phyloP scores from a whole-genome alignment of 2,888 invertebrate species.

The Pandemis heparana region DNA sequence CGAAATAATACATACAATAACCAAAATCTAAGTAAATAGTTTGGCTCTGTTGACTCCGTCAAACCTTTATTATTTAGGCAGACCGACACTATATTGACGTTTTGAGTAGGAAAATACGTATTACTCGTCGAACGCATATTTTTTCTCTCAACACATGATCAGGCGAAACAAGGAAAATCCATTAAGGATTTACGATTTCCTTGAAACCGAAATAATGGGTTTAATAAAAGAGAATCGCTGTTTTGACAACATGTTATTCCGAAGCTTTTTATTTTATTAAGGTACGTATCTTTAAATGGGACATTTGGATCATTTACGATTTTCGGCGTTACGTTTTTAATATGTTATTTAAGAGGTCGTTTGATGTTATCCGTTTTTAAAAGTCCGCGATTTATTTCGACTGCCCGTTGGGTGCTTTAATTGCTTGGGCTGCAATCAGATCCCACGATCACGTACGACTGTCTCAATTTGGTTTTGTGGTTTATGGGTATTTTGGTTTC shows the following conservation, averaged over 20 bases:
- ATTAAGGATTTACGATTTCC: slow-evolving; percentile 63
- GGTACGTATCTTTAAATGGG: slow-evolving; percentile 35
- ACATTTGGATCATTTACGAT: slow-evolving; percentile 28
- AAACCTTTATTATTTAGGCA: slow-evolving; percentile 14
- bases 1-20: not conserved
- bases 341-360: slow-evolving; percentile 28
- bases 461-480: not conserved
- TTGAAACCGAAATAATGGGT: slow-evolving; percentile 57
- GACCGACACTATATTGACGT: slow-evolving; percentile 19
- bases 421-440: not conserved
- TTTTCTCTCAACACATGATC: slow-evolving; percentile 41
- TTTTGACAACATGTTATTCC: slow-evolving; percentile 35
- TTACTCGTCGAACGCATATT: slow-evolving; percentile 30
- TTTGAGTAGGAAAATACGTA: slow-evolving; percentile 28
- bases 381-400: slow-evolving; percentile 19
- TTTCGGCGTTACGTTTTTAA: slow-evolving; percentile 24
- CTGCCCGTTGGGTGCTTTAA: slow-evolving; percentile 4
- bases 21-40: not conserved
- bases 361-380: slow-evolving; percentile 23
- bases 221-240: slow-evolving; percentile 50
- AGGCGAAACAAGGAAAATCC: slow-evolving; percentile 57
- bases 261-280: slow-evolving; percentile 33
- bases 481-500: not conserved
- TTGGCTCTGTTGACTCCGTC: slow-evolving; percentile 1
- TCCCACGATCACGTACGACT: not conserved